Percentiles rank a stretch among this genome's conserved stretches.
Evolutionary conservation across 2,888 invertebrate species (phyloP).

Genomic region (Idaea straminata): DNA sequence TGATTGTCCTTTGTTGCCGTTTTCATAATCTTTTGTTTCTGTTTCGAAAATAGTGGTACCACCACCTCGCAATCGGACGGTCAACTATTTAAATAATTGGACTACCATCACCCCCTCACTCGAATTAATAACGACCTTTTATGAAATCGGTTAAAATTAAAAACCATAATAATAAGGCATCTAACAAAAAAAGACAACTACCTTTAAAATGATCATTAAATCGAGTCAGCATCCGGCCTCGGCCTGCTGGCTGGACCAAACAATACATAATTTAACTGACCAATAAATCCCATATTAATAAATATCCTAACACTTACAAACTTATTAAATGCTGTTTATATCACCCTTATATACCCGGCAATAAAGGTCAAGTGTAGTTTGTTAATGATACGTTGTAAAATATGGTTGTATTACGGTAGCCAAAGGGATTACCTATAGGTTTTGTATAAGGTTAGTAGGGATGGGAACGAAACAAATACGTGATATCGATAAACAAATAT

Average conservation of each 20-base stretch:
- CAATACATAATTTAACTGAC: not conserved
- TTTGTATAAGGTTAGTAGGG: not conserved
- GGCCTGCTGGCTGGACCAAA: not conserved
- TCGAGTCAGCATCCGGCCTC: not conserved
- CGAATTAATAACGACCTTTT: not conserved
- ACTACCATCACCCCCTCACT: too few species aligned
- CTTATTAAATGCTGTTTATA: not conserved
- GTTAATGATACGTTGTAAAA: not conserved
- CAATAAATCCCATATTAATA: not conserved
- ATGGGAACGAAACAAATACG: not conserved
- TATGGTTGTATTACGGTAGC: not conserved
- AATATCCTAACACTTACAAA: slow-evolving; percentile 1
- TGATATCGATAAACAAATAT: not conserved
- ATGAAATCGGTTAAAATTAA: not conserved
- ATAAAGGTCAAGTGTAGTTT: not conserved
- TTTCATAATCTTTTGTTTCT: too few species aligned
- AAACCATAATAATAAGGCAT: not conserved
- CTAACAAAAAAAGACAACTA: not conserved
- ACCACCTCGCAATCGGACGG: too few species aligned
- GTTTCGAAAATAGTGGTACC: too few species aligned
- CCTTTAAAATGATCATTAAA: not conserved
- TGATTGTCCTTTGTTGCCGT: too few species aligned
- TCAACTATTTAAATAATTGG: too few species aligned
- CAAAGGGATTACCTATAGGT: not conserved
- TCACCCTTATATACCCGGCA: not conserved